Conservation (phyloP, 2,797 vertebrate species). For the Brachyrhaphis roseni region DNA sequence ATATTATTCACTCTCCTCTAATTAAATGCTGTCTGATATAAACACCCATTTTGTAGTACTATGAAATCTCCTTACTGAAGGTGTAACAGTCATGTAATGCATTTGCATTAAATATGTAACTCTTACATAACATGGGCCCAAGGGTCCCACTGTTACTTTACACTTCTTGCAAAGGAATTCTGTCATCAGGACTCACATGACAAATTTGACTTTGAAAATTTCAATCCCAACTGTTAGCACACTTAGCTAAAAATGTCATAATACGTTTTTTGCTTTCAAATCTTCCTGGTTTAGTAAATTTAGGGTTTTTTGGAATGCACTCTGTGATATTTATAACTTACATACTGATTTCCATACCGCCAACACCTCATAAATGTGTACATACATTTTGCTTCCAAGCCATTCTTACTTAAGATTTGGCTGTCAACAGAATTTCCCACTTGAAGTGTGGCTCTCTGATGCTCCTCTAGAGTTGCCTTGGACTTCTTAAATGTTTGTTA, state of each 20-base stretch:
- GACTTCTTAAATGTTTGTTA: not conserved
- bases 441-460: not conserved
- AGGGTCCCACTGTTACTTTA: slow-evolving; percentile 42
- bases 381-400: not conserved
- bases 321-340: slow-evolving; percentile 22
- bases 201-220: slow-evolving; percentile 8
- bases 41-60: slow-evolving; percentile 44
- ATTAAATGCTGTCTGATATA: slow-evolving; percentile 65
- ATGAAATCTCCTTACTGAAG: slow-evolving; percentile 32
- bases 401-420: not conserved
- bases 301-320: slow-evolving; percentile 28
- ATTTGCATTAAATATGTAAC: slow-evolving; percentile 60
- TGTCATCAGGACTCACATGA: not conserved
- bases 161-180: slow-evolving; percentile 12
- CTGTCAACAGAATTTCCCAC: not conserved
- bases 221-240: slow-evolving; percentile 13
- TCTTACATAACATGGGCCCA: slow-evolving; percentile 52
- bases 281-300: slow-evolving; percentile 11
- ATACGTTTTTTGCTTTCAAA: slow-evolving; percentile 7
- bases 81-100: slow-evolving; percentile 44
- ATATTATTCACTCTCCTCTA: slow-evolving; percentile 58
- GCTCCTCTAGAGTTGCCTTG: not conserved
- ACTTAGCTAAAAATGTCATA: slow-evolving; percentile 12
- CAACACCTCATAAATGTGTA: slow-evolving; percentile 42
- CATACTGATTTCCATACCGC: slow-evolving; percentile 38